Evolutionary conservation across 2,797 vertebrate species (phyloP).

Genomic region (Etheostoma perlongum): DNA sequence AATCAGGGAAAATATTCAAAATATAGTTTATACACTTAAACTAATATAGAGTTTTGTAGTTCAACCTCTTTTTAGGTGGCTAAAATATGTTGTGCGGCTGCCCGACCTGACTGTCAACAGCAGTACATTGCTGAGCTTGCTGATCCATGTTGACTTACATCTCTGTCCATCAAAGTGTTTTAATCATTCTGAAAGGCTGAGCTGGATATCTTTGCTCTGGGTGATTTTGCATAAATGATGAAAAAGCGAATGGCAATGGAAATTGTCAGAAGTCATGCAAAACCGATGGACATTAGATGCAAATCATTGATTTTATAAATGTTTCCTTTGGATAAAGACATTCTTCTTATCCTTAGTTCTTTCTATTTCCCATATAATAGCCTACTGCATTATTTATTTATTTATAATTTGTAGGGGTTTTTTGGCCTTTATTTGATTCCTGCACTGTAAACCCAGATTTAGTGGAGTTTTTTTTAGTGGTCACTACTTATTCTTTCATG

Average conservation of each 20-base stretch:
- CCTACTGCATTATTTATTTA: neutral
- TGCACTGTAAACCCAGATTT: no score
- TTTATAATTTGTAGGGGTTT: neutral
- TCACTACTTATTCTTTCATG: no score
- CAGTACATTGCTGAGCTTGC: no score
- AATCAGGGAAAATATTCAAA: no score
- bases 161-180: neutral
- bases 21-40: no score
- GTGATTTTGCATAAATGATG: neutral
- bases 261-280: neutral
- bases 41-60: no score
- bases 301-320: conserved; percentile 8
- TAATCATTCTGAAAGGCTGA: neutral
- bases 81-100: no score
- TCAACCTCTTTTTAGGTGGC: no score
- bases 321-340: conserved; percentile 1
- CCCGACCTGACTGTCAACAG: no score
- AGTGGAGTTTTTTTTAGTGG: no score
- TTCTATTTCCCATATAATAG: neutral
- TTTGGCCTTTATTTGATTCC: no score
- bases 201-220: conserved; percentile 1
- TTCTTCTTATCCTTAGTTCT: neutral
- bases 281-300: conserved; percentile 2
- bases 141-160: neutral
- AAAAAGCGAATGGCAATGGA: neutral